A percentile compares a stretch with the other conserved stretches of the same genome.
phyloP scores from a whole-genome alignment of 2,888 invertebrate species.

The Rhingia rostrata region DNA sequence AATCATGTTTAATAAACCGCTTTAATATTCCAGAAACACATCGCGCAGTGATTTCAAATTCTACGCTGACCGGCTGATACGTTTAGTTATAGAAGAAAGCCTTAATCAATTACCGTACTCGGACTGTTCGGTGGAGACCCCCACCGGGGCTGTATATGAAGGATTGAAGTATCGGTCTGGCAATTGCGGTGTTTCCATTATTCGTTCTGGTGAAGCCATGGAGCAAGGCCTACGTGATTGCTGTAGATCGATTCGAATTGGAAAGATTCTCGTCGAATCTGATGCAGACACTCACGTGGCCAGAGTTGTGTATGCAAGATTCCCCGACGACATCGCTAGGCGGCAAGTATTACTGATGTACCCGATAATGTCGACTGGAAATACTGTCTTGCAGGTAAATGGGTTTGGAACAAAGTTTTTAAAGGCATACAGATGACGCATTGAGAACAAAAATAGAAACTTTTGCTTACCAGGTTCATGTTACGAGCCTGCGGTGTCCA shows the following conservation, averaged over 20 bases:
- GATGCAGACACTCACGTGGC: conserved; percentile 98
- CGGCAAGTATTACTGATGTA: conserved; percentile 97
- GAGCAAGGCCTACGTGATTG: conserved; percentile 97
- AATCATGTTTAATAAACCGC: conserved; percentile 2
- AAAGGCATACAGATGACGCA: no score
- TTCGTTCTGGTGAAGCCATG: conserved; percentile 97
- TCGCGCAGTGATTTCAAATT: conserved; percentile 98
- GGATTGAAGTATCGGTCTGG: conserved; percentile 98
- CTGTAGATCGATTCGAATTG: conserved; percentile 98
- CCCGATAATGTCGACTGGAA: conserved; percentile 99
- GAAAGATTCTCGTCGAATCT: conserved; percentile 98
- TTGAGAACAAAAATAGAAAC: no score
- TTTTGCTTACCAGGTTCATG: no score
- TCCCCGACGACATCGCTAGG: conserved; percentile 96
- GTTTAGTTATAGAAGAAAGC: conserved; percentile 98
- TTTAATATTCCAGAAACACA: conserved; percentile 88
- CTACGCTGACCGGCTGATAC: conserved; percentile 98
- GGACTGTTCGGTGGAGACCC: conserved; percentile 94
- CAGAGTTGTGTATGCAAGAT: conserved; percentile 97
- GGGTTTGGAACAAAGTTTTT: no score
- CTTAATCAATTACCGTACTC: conserved; percentile 96
- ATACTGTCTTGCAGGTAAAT: conserved; percentile 91
- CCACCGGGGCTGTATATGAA: conserved; percentile 92
- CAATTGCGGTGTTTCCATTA: conserved; percentile 99
- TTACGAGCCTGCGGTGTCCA: no score